Evolutionary conservation across 2,797 vertebrate genomes (phyloP), one percentile per base, ranked within the genome.

Genomic region (Pygocentrus nattereri): DNA sequence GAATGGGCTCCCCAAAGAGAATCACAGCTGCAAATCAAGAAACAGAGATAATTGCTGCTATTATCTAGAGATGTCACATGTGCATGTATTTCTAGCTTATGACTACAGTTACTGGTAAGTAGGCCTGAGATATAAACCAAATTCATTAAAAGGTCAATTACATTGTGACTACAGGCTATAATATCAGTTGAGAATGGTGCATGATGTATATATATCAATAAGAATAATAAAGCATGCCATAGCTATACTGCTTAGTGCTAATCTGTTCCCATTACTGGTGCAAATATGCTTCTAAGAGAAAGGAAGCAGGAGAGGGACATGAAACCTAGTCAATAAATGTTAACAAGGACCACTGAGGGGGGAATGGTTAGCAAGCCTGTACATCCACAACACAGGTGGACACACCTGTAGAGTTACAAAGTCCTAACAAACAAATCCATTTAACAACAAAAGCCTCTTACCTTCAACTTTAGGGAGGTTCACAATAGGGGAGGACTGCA

Each of bases 1-100:
- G 92, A 68, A 97, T 90, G 30, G 97, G 96, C 88, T 98, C 97
- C 8, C 96, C 96, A 54, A 98, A 96, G 62, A 97, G 85, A 85
- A 97, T 91, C 82, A 98, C 92, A 1, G 94, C 97, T 97, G 84
- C 0, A 75, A 82, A n/a, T 56, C 68, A n/a, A 65, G 7, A n/a
- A 19, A 62, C 5, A 13, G 5, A 34, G 19, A 74, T 23, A 41
- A 75, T 19, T 27, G 13, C 56, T 47, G 16, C n/a, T 10, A 62
- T 41, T n/a, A 16, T 75, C n/a, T 47, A 18, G 19, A 69, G n/a
- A 47, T 34, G 12, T 68, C 23, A 13, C 8, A 25, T 47, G 3
- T 44, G 2, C 38, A 23, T 23, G 16, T 2, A 44, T 44, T 11
- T 44, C 21, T 58, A n/a, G 21, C 54, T 58, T 23, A 23, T 8